These are phyloP conservation scores for Drosophila prolongata DNA, from an alignment of 2,888 invertebrate genomes.

Conservation along the genomic window DNA sequence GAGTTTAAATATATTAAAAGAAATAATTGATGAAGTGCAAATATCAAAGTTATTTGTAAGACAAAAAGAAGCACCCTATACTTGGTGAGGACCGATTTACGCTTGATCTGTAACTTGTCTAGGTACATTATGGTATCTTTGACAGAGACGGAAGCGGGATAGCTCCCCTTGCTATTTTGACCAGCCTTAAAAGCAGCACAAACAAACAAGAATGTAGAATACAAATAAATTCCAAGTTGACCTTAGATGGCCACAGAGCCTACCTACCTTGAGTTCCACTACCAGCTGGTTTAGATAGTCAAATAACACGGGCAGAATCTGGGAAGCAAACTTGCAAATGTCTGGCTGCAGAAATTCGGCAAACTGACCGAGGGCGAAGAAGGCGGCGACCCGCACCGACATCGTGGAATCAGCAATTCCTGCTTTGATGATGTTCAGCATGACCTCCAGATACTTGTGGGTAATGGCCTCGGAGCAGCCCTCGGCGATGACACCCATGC, in stretches of 20 bases:
- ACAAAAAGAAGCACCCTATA: slow-evolving; percentile 65
- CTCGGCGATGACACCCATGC: slow-evolving; percentile 91
- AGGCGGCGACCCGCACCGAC: slow-evolving; percentile 89
- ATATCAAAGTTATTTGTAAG: slow-evolving; percentile 1
- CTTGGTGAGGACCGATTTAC: slow-evolving; percentile 82
- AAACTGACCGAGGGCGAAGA: slow-evolving; percentile 92
- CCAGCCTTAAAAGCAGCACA: slow-evolving; percentile 48
- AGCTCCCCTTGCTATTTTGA: slow-evolving; percentile 9
- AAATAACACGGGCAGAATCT: slow-evolving; percentile 90
- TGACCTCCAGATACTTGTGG: slow-evolving; percentile 88
- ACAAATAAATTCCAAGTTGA: slow-evolving; percentile 1
- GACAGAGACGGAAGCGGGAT: slow-evolving; percentile 48
- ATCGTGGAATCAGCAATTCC: slow-evolving; percentile 88
- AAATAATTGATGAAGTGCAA: slow-evolving; percentile 3
- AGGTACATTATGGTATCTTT: slow-evolving; percentile 81
- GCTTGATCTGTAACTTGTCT: slow-evolving; percentile 82
- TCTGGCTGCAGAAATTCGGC: slow-evolving; percentile 92
- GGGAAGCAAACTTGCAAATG: slow-evolving; percentile 89
- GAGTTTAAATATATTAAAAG: neutral
- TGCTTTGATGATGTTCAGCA: slow-evolving; percentile 89
- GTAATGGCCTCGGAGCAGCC: slow-evolving; percentile 91
- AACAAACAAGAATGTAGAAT: slow-evolving; percentile 38
- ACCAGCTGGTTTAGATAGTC: slow-evolving; percentile 88
- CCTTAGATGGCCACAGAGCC: too few relatives aligned
- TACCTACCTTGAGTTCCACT: slow-evolving; percentile 85